Percentiles rank a stretch among this genome's conserved stretches.
These are phyloP conservation scores for Ormyrus rosae DNA, from an alignment of 2,888 invertebrate species.

Conservation along the genomic window DNA sequence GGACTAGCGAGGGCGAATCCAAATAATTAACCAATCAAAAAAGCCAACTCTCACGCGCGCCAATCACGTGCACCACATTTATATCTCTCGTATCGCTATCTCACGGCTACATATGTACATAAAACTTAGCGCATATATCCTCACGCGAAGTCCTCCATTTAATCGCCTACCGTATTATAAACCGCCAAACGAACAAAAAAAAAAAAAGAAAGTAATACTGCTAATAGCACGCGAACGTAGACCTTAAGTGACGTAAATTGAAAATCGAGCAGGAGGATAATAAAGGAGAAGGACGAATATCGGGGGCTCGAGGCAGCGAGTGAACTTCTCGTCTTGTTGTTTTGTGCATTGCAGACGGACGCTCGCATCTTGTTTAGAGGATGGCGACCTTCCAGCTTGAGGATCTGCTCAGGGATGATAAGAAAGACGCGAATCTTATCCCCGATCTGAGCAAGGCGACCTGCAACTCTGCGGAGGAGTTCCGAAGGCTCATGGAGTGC, in stretches of 20 bases:
- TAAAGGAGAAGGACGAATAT: not conserved
- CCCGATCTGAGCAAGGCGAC: conserved; percentile 89
- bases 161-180: no score
- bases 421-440: conserved; percentile 89
- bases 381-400: conserved; percentile 83
- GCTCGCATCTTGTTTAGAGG: not conserved
- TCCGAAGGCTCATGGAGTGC: conserved; percentile 88
- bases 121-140: not conserved
- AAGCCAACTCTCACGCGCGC: not conserved
- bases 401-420: conserved; percentile 86
- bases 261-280: not conserved
- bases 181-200: no score
- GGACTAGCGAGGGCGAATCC: conserved; percentile 2
- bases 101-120: conserved; percentile 20
- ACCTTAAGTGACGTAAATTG: no score
- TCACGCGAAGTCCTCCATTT: no score
- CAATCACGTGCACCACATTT: conserved; percentile 40
- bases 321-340: conserved; percentile 8
- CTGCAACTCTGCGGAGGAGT: conserved; percentile 88
- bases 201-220: no score
- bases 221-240: no score
- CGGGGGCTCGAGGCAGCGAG: not conserved
- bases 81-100: not conserved
- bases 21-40: conserved; percentile 3
- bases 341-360: conserved; percentile 61